Percentiles rank a stretch among this genome's conserved stretches.
Evolutionary conservation across 2,888 invertebrate species (phyloP).

Genomic region (Limnephilus marmoratus): DNA sequence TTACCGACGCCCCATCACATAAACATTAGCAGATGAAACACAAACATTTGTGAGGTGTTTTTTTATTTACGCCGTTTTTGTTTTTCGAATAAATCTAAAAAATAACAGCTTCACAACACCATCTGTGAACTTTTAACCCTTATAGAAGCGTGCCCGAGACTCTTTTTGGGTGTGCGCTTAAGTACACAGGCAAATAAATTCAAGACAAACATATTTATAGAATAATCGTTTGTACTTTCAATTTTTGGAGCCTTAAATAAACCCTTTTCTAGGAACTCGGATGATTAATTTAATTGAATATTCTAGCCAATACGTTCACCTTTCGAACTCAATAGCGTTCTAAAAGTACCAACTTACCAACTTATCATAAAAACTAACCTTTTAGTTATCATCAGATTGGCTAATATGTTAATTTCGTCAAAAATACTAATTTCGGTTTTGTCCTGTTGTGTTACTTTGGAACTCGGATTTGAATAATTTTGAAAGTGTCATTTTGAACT

Average conservation of each 20-base stretch:
- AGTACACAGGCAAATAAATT: neutral
- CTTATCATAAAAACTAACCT: neutral
- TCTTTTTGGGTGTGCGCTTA: neutral
- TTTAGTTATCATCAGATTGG: no score
- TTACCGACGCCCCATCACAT: constrained; percentile 1
- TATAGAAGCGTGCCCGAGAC: neutral
- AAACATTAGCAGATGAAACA: constrained; percentile 35
- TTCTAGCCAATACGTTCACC: neutral
- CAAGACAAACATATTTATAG: neutral
- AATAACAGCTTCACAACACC: constrained; percentile 21
- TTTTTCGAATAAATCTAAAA: constrained; percentile 40
- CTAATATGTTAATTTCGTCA: no score
- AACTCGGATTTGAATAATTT: no score
- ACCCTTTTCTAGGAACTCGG: neutral
- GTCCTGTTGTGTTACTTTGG: no score
- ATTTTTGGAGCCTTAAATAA: neutral
- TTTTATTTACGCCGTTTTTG: constrained; percentile 15
- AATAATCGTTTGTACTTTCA: neutral
- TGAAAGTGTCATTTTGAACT: no score
- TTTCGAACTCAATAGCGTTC: neutral
- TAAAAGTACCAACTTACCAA: neutral
- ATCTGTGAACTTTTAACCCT: constrained; percentile 41
- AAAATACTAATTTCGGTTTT: no score
- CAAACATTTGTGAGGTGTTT: constrained; percentile 38
- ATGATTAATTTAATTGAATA: neutral